Evolutionary conservation across 2,888 invertebrate species (phyloP).

Genomic region (Horisme vitalbata): DNA sequence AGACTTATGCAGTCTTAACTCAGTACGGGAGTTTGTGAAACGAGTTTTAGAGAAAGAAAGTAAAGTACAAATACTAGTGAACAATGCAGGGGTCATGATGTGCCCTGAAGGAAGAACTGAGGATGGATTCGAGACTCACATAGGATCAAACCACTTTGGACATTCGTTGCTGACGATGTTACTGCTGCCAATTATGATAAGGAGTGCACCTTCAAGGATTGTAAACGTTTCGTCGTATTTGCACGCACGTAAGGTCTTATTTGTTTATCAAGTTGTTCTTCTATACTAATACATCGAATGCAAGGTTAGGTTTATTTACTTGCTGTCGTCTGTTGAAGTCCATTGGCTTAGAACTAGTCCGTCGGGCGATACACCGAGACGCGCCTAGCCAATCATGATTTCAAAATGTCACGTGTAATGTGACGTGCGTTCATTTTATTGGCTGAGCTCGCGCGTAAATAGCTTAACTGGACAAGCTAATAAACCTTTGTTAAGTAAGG

Average conservation of each 20-base stretch:
- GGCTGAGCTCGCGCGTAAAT: no score
- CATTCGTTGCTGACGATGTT: conserved; percentile 85
- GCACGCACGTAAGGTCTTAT: conserved; percentile 65
- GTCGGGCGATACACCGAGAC: no score
- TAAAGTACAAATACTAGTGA: conserved; percentile 82
- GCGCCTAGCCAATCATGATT: no score
- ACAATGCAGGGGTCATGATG: conserved; percentile 88
- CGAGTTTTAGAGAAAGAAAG: conserved; percentile 67
- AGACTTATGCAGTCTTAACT: conserved; percentile 81
- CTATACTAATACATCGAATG: no score
- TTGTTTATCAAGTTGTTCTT: background rate
- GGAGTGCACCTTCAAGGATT: conserved; percentile 83
- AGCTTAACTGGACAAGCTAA: no score
- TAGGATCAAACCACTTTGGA: conserved; percentile 87
- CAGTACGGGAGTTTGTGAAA: conserved; percentile 79
- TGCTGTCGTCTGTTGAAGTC: no score
- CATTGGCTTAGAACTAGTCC: no score
- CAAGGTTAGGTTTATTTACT: no score
- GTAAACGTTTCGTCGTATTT: conserved; percentile 84
- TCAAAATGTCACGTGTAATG: no score
- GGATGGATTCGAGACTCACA: conserved; percentile 86
- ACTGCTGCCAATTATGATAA: conserved; percentile 82
- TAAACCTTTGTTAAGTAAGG: no score
- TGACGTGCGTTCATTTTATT: no score
- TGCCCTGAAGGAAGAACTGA: conserved; percentile 83